Conservation (phyloP, 2,888 invertebrate genomes). For the Callosobruchus maculatus region DNA sequence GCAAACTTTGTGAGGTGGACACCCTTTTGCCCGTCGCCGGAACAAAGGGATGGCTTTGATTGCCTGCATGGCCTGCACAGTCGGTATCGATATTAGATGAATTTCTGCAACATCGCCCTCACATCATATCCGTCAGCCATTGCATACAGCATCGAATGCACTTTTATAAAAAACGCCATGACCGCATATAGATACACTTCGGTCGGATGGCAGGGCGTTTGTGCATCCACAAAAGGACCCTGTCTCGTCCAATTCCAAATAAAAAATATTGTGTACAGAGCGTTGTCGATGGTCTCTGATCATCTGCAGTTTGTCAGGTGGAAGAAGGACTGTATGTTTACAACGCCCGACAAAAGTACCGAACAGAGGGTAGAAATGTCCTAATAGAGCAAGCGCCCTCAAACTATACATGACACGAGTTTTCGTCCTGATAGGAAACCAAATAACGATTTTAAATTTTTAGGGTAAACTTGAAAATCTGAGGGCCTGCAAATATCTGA, state of each 20-base stretch:
- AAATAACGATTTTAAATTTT: too few relatives aligned
- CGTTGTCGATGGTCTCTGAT: background rate
- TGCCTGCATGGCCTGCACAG: background rate
- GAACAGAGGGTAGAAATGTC: too few relatives aligned
- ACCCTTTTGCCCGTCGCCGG: background rate
- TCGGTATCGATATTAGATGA: background rate
- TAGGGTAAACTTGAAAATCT: too few relatives aligned
- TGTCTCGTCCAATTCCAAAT: background rate
- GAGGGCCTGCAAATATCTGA: too few relatives aligned
- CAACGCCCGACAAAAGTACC: background rate
- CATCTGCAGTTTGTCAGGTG: background rate
- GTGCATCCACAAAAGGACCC: background rate
- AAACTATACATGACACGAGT: too few relatives aligned
- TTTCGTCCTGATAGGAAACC: too few relatives aligned
- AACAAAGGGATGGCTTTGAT: background rate
- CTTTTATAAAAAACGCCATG: background rate
- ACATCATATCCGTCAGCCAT: background rate
- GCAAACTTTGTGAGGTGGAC: background rate
- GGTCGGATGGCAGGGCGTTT: background rate
- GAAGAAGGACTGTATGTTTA: background rate
- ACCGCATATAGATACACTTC: background rate
- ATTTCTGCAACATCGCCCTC: background rate
- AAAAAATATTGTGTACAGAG: background rate
- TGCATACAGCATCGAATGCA: background rate
- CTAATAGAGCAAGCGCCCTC: too few relatives aligned